These are phyloP conservation scores for Lota lota DNA, from an alignment of 2,113 vertebrate genomes.

Conservation along the genomic window DNA sequence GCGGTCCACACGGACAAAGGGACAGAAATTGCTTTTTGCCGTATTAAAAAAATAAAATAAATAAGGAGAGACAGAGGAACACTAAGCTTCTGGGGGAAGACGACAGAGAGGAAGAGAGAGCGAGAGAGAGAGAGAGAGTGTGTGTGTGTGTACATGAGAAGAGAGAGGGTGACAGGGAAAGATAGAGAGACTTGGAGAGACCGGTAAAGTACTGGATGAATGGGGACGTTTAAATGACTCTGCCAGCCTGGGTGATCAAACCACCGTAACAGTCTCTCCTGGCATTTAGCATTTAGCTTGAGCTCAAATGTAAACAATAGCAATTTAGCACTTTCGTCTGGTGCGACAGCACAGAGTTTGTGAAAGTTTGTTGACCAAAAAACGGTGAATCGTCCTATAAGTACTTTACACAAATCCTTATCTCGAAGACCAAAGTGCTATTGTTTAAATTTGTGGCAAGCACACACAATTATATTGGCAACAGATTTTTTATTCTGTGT, in stretches of 20 bases:
- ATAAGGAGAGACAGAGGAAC: slow-evolving; percentile 28
- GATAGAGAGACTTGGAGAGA: neutral
- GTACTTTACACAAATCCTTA: too few species aligned
- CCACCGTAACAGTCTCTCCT: neutral
- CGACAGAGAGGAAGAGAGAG: slow-evolving; percentile 23
- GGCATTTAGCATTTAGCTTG: too few species aligned
- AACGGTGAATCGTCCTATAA: too few species aligned
- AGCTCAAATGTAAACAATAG: too few species aligned
- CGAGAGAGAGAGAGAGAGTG: neutral
- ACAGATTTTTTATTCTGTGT: too few species aligned
- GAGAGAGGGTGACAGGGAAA: slow-evolving; percentile 8
- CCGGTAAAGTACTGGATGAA: neutral
- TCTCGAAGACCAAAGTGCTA: too few species aligned
- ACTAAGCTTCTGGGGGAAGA: slow-evolving; percentile 54
- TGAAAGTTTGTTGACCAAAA: too few species aligned
- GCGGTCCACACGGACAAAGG: slow-evolving; percentile 69
- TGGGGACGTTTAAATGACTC: neutral
- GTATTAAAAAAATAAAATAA: slow-evolving; percentile 62
- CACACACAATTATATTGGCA: too few species aligned
- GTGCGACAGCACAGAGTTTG: too few species aligned
- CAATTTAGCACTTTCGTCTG: too few species aligned
- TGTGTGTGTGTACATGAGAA: slow-evolving; percentile 24
- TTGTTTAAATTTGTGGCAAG: too few species aligned
- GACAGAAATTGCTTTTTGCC: slow-evolving; percentile 76
- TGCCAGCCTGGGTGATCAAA: too few species aligned